phyloP scores from a whole-genome alignment of 2,888 invertebrate genomes.

The Drosophila longiperda region DNA sequence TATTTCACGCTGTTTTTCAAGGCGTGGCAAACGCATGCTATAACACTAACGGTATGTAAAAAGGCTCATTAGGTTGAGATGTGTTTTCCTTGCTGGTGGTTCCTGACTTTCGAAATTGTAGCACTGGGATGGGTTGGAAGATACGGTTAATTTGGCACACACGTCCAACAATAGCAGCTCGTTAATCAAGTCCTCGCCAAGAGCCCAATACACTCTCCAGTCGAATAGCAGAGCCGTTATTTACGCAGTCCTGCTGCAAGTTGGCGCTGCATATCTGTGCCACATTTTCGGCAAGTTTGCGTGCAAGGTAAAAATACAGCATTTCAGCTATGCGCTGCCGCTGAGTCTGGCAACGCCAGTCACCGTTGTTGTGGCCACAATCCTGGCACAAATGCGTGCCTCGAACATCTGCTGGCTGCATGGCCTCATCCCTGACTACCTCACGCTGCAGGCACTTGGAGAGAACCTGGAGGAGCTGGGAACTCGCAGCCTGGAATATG shows the following conservation, averaged over 20 bases:
- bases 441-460: slow-evolving; percentile 92
- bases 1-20: slow-evolving; percentile 85
- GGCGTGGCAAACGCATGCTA: slow-evolving; percentile 86
- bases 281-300: slow-evolving; percentile 91
- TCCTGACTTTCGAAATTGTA: slow-evolving; percentile 27
- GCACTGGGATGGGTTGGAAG: slow-evolving; percentile 35
- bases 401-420: slow-evolving; percentile 89
- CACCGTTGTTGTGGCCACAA: slow-evolving; percentile 89
- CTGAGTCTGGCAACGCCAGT: slow-evolving; percentile 91
- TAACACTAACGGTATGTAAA: slow-evolving; percentile 86
- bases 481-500: slow-evolving; percentile 87
- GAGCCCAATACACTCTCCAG: slow-evolving; percentile 60
- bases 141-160: slow-evolving; percentile 39
- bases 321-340: slow-evolving; percentile 94
- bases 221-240: slow-evolving; percentile 83
- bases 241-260: slow-evolving; percentile 89
- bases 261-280: slow-evolving; percentile 88
- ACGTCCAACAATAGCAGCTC: slow-evolving; percentile 43
- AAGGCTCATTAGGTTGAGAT: slow-evolving; percentile 5
- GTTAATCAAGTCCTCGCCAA: slow-evolving; percentile 39
- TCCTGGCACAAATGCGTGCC: slow-evolving; percentile 88
- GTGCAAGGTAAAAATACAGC: slow-evolving; percentile 95
- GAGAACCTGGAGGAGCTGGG: slow-evolving; percentile 86
- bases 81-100: background rate
- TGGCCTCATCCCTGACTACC: slow-evolving; percentile 90